These are phyloP conservation scores for Vimba vimba DNA, from an alignment of 2,113 vertebrate genomes.

Conservation along the genomic window DNA sequence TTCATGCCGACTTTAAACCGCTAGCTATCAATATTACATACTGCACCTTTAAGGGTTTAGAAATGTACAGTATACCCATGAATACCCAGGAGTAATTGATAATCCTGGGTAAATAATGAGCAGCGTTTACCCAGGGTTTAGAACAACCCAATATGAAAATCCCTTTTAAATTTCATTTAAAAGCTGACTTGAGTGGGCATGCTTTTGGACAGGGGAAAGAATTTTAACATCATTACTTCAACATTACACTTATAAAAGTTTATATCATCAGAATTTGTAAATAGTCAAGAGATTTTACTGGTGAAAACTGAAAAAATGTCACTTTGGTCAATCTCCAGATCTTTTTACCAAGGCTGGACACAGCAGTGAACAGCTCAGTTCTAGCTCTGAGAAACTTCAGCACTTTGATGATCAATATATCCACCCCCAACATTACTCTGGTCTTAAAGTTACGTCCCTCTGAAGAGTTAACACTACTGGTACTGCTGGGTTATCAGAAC, in stretches of 20 bases:
- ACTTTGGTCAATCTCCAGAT: constrained; percentile 74
- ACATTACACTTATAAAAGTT: not conserved
- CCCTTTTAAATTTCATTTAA: not conserved
- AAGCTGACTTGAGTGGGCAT: not conserved
- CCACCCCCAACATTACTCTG: constrained; percentile 76
- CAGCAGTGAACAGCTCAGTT: constrained; percentile 69
- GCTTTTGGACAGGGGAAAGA: not conserved
- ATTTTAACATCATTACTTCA: not conserved
- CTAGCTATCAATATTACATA: too few species aligned
- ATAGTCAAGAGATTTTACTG: not conserved
- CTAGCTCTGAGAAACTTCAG: constrained; percentile 81
- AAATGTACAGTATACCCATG: too few species aligned
- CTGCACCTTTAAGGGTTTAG: too few species aligned
- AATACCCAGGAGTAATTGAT: too few species aligned
- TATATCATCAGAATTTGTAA: not conserved
- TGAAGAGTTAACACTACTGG: constrained; percentile 73
- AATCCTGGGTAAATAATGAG: too few species aligned
- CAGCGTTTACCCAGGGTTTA: too few species aligned
- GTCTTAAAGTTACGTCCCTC: constrained; percentile 84
- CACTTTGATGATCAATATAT: constrained; percentile 82
- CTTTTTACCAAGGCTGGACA: constrained; percentile 77
- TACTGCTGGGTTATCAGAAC: constrained; percentile 82
- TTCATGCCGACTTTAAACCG: too few species aligned
- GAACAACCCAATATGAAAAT: too few species aligned
- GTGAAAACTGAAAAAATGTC: not conserved